Conservation (phyloP, 2,888 invertebrate genomes). For the Subacronicta megacephala region DNA sequence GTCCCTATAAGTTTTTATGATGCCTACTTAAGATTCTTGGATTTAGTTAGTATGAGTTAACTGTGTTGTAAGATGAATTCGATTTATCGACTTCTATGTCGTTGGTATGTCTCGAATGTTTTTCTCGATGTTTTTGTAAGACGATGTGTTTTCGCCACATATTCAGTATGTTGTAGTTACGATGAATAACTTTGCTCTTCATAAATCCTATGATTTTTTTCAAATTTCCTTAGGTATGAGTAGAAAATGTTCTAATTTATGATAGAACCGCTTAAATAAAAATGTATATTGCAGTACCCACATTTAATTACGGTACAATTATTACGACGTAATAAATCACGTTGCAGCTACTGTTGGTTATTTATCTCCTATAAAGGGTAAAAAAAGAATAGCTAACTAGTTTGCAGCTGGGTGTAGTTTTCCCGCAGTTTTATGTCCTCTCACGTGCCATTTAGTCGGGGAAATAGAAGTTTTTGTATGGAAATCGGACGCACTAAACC, state of each 20-base stretch:
- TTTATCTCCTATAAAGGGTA: slow-evolving; percentile 65
- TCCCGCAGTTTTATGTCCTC: slow-evolving; percentile 86
- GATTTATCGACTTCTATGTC: slow-evolving; percentile 52
- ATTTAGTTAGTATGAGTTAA: slow-evolving; percentile 54
- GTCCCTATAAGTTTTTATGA: slow-evolving; percentile 67
- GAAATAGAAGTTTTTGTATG: slow-evolving; percentile 90
- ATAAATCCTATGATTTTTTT: no score
- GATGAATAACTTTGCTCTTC: no score
- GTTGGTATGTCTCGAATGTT: slow-evolving; percentile 41
- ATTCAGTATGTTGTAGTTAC: background rate
- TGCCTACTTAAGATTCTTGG: slow-evolving; percentile 57
- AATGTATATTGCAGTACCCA: no score
- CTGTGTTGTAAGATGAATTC: slow-evolving; percentile 51
- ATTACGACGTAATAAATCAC: slow-evolving; percentile 17
- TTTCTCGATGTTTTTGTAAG: slow-evolving; percentile 49
- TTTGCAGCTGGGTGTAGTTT: slow-evolving; percentile 77
- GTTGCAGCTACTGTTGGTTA: slow-evolving; percentile 27
- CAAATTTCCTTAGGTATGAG: no score
- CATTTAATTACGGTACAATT: no score
- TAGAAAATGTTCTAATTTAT: no score
- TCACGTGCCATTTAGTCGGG: slow-evolving; percentile 88
- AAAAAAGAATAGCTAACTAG: slow-evolving; percentile 65
- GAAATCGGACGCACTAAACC: slow-evolving; percentile 88
- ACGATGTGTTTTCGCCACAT: slow-evolving; percentile 36
- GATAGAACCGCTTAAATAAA: no score